Base-by-base conservation (phyloP, 2,113 vertebrate genomes). In the Varanus komodoensis region DNA sequence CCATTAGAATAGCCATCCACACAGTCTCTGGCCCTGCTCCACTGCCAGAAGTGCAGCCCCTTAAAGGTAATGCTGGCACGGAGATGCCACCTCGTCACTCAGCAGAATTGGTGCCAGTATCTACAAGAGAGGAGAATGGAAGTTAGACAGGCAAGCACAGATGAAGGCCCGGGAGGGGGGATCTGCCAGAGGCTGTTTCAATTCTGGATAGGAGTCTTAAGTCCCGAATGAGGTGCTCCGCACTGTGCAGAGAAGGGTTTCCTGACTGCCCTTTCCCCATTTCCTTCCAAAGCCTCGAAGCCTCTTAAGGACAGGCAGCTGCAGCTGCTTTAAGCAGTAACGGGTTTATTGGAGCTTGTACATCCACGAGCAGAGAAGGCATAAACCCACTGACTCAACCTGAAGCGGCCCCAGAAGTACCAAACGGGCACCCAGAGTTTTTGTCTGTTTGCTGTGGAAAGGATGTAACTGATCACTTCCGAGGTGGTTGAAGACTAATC, bases 31-130 rank as follows among this genome's bases (percentile, higher is more conserved):
- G 81, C 97, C 95, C 94, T 92, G 90, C 94, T 95, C 96, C 93
- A 96, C 95, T 91, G 93, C 92, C 95, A 89, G 96, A 95, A 96
- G 91, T n/a, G 91, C 90, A 94, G 94, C 93, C 93, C 95, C 93
- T 91, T 93, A 94, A 87, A 79, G 91, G 89, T 64, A 34, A 68
- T 1, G 50, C 52, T 78, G 75, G 48, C 25, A 1, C 64, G 2
- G 89, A 69, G 21, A 64, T n/a, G 48, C 29, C 12, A 52, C 86
- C 89, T 91, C 78, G 80, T 98, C 97, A 98, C 96, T 98, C 98
- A 71, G 97, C 96, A 94, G 98, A 96, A 90, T 96, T 98, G 95
- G 98, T 98, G 93, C 98, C 98, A 67, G 98, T 98, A 96, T 99
- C 98, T 99, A 93, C 90, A 87, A 94, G 94, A 95, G 50, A 96